These are phyloP conservation scores for Lampris incognitus DNA, from an alignment of 2,113 vertebrate species.

Conservation along the genomic window DNA sequence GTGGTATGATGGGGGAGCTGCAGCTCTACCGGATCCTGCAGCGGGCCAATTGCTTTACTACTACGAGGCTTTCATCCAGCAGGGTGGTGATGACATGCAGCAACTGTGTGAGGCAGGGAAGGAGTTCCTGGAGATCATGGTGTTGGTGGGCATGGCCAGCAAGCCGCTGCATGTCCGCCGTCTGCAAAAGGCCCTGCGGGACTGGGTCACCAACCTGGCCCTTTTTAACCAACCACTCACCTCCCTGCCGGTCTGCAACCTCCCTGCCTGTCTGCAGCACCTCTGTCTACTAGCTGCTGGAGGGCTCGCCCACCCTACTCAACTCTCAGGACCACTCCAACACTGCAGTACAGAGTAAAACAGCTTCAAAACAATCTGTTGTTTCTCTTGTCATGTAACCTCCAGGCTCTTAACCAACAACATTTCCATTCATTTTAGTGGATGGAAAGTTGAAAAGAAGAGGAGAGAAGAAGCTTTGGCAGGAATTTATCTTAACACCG, in stretches of 20 bases:
- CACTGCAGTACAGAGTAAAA: constrained; percentile 54
- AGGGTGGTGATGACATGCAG: constrained; percentile 98
- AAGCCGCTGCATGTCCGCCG: constrained; percentile 95
- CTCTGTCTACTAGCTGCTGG: constrained; percentile 95
- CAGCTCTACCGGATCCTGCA: constrained; percentile 97
- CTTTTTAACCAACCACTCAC: constrained; percentile 97
- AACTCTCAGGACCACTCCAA: constrained; percentile 78
- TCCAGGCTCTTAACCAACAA: no score
- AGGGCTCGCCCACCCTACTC: constrained; percentile 85
- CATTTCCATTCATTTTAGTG: no score
- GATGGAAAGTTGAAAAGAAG: no score
- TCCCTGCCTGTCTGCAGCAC: constrained; percentile 95
- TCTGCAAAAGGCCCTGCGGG: constrained; percentile 95
- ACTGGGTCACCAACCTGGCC: constrained; percentile 98
- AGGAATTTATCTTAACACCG: no score
- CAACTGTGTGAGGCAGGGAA: constrained; percentile 98
- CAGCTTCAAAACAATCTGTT: no score
- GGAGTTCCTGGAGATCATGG: constrained; percentile 99
- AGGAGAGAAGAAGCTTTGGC: no score
- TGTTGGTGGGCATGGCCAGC: constrained; percentile 97
- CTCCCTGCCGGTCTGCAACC: constrained; percentile 58
- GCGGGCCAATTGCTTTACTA: constrained; percentile 96
- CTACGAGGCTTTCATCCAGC: constrained; percentile 98
- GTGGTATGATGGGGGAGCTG: constrained; percentile 87
- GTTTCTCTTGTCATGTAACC: no score